Evolutionary conservation across 2,888 invertebrate species (phyloP).

Genomic region (Phytoseiulus persimilis): DNA sequence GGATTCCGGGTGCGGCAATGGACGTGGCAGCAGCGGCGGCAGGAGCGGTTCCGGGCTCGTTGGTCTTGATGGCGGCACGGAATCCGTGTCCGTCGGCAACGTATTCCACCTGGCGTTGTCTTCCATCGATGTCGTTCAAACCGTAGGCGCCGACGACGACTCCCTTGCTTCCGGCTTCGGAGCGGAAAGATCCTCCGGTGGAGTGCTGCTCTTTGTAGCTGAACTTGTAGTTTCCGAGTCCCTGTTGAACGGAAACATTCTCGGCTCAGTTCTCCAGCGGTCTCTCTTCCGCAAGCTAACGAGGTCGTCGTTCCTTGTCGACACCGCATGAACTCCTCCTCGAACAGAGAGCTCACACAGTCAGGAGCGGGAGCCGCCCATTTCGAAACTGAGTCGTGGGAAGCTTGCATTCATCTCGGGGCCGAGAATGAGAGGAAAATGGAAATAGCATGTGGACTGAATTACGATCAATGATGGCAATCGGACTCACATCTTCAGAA

Average conservation of each 20-base stretch:
- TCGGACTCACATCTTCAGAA: background rate
- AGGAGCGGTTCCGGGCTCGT: constrained; percentile 9
- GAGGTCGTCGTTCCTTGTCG: no score
- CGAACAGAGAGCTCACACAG: no score
- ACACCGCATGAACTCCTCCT: no score
- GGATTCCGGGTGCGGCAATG: background rate
- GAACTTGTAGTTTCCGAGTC: constrained; percentile 23
- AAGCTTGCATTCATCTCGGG: no score
- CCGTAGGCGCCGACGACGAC: constrained; percentile 18
- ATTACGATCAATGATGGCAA: background rate
- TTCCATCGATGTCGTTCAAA: constrained; percentile 24
- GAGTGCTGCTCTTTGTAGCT: constrained; percentile 32
- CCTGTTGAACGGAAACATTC: background rate
- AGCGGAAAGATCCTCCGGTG: constrained; percentile 24
- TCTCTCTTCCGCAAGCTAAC: no score
- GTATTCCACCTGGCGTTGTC: background rate
- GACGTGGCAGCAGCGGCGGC: constrained; percentile 25
- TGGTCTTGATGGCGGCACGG: constrained; percentile 30
- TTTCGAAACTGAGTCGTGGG: no score
- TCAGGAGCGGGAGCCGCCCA: no score
- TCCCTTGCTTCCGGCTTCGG: constrained; percentile 15
- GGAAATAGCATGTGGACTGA: background rate
- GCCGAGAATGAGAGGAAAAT: background rate
- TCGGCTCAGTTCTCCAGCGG: no score
- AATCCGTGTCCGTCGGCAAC: constrained; percentile 7